A percentile compares a stretch with the other conserved stretches of the same genome.
Conservation (phyloP, 1,140 invertebrate species). For the Arion vulgaris region DNA sequence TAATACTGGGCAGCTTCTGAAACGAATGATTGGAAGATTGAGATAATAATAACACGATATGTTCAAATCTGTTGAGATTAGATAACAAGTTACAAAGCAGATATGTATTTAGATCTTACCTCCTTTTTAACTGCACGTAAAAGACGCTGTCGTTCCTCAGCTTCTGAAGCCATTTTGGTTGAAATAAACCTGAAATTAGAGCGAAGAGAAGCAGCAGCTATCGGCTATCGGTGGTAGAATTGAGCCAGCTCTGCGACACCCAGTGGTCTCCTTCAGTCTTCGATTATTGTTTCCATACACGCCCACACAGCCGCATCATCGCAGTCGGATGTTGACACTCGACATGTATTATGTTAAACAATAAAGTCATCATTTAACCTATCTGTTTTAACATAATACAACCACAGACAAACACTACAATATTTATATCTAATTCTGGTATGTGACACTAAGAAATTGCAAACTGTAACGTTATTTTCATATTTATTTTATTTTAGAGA, state of each 20-base stretch:
- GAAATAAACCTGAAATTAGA: background rate
- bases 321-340: constrained; percentile 37
- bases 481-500: too few species aligned
- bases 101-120: constrained; percentile 70
- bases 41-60: background rate
- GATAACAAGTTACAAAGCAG: background rate
- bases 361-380: too few species aligned
- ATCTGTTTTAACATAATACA: too few species aligned
- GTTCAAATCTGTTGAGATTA: background rate
- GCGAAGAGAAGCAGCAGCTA: constrained; percentile 10
- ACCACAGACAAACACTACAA: too few species aligned
- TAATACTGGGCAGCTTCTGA: background rate
- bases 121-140: constrained; percentile 87
- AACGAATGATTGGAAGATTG: too few species aligned
- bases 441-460: too few species aligned
- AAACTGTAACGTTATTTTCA: too few species aligned
- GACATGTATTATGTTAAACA: background rate
- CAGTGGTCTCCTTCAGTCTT: background rate
- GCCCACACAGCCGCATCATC: constrained; percentile 34
- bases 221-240: background rate
- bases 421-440: too few species aligned
- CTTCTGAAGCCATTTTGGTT: constrained; percentile 65
- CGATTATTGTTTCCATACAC: constrained; percentile 38
- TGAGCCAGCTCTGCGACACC: background rate
- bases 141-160: constrained; percentile 81